phyloP scores from a whole-genome alignment of 2,888 invertebrate genomes.

The Loripinus fragilis region DNA sequence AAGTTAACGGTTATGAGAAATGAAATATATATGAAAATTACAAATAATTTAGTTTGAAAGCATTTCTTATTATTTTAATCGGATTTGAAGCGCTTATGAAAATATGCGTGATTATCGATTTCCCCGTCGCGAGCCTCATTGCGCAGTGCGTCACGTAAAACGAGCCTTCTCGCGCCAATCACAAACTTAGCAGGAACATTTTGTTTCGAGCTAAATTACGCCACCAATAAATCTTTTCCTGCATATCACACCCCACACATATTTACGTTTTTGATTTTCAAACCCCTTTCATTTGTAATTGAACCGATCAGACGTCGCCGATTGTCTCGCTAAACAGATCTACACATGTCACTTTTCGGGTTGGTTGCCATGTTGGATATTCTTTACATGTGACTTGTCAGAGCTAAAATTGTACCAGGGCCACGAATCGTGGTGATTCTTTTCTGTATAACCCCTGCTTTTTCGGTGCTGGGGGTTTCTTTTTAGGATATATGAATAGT shows the following conservation, averaged over 20 bases:
- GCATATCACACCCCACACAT: too few relatives aligned
- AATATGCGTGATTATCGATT: background rate
- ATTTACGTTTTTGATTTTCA: too few relatives aligned
- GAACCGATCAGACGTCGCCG: background rate
- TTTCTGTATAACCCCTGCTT: slow-evolving; percentile 46
- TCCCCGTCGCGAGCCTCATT: slow-evolving; percentile 31
- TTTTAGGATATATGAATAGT: slow-evolving; percentile 51
- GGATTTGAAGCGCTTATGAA: background rate
- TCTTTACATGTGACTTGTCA: slow-evolving; percentile 76
- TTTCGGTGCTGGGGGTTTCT: slow-evolving; percentile 45
- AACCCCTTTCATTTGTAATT: too few relatives aligned
- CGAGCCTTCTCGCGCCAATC: slow-evolving; percentile 59
- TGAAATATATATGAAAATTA: too few relatives aligned
- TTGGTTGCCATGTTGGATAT: slow-evolving; percentile 78
- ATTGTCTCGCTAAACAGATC: background rate
- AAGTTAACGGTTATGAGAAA: too few relatives aligned
- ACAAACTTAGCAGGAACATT: slow-evolving; percentile 6
- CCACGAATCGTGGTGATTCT: slow-evolving; percentile 57
- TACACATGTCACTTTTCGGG: slow-evolving; percentile 52
- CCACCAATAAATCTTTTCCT: background rate
- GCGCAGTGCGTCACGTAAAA: slow-evolving; percentile 58
- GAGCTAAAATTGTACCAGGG: slow-evolving; percentile 64
- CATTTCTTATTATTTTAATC: too few relatives aligned
- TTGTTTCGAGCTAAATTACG: background rate
- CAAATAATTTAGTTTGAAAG: too few relatives aligned